A percentile compares a stretch with the other conserved stretches of the same genome.
Evolutionary conservation across 2,797 vertebrate species (phyloP).

Genomic region (Gallirallus australis): DNA sequence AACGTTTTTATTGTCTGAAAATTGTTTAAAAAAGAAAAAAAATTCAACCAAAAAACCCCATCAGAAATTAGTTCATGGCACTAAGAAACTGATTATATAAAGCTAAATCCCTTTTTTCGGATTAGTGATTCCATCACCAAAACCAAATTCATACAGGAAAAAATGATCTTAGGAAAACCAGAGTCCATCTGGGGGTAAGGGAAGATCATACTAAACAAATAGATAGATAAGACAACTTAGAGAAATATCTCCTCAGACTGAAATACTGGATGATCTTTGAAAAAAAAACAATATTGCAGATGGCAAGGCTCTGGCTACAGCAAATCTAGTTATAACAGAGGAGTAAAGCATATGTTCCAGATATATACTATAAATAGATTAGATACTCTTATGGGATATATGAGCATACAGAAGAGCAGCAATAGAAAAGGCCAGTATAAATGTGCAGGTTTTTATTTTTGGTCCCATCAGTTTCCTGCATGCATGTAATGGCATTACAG

Average conservation of each 20-base stretch:
- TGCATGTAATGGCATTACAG: not conserved
- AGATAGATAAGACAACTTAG: not conserved
- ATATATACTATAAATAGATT: conserved; percentile 64
- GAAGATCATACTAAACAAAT: not conserved
- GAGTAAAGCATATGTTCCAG: conserved; percentile 67
- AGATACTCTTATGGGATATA: conserved; percentile 37
- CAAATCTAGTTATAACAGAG: conserved; percentile 38
- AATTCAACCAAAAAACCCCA: not conserved
- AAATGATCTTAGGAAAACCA: not conserved
- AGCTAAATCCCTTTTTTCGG: not conserved
- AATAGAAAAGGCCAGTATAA: conserved; percentile 19
- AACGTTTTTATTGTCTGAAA: not conserved
- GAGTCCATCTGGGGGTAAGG: not conserved
- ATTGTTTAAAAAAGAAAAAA: not conserved
- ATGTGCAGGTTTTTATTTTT: not conserved
- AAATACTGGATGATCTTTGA: not conserved
- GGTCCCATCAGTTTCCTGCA: not conserved
- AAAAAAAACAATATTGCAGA: conserved; percentile 32
- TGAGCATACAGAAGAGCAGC: conserved; percentile 41
- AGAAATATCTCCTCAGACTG: conserved; percentile 14
- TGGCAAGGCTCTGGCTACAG: not conserved
- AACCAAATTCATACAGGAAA: not conserved
- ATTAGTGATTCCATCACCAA: not conserved
- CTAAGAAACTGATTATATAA: not conserved
- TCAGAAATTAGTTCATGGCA: not conserved